phyloP scores from a whole-genome alignment of 2,113 vertebrate species.

The Gobius niger region DNA sequence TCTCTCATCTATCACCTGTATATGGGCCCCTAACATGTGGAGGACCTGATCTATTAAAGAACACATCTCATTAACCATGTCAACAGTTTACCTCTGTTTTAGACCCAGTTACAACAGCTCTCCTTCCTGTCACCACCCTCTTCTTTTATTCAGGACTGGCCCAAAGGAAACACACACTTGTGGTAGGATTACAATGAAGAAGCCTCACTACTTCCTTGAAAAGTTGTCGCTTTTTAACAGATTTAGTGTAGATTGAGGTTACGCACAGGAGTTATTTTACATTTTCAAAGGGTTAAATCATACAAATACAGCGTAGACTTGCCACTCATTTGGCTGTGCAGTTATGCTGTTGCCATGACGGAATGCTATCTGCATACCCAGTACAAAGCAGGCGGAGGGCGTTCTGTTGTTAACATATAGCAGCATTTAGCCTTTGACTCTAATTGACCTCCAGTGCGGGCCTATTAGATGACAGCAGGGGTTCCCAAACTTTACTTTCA shows the following conservation, averaged over 20 bases:
- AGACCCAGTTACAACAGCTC: neutral
- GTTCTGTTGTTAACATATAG: neutral
- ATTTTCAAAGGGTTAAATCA: too few species aligned
- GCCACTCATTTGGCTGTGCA: too few species aligned
- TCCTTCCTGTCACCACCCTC: neutral
- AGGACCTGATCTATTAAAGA: neutral
- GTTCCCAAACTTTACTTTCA: too few species aligned
- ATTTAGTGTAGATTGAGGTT: neutral
- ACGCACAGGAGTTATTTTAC: too few species aligned
- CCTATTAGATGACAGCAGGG: conserved; percentile 15
- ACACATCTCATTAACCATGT: neutral
- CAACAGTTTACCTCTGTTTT: neutral
- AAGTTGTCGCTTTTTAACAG: neutral
- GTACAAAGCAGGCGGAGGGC: neutral
- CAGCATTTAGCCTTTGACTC: conserved; percentile 11
- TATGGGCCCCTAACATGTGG: neutral
- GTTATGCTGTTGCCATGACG: too few species aligned
- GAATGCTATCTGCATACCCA: too few species aligned
- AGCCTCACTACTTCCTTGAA: neutral
- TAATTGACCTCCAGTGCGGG: conserved; percentile 6
- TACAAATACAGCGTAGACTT: too few species aligned
- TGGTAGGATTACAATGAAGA: too few species aligned
- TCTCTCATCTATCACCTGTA: neutral
- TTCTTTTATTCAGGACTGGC: neutral
- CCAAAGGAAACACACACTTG: too few species aligned